Base-by-base conservation (phyloP, 2,888 invertebrate genomes). In the Ferdinandea cuprea region DNA sequence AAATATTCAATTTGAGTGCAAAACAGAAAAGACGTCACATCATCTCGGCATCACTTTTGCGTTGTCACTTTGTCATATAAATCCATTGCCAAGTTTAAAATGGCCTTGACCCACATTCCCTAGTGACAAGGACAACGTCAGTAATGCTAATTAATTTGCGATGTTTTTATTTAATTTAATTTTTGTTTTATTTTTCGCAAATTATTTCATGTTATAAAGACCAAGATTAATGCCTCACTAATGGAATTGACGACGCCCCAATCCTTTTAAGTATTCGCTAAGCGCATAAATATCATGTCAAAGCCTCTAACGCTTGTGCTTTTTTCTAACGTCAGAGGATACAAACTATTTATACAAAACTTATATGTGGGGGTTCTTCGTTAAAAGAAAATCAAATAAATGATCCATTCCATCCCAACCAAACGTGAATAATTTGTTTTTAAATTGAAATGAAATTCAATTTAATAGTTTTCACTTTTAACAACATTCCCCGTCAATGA, bases 71-170 rank as follows among this genome's bases (percentile, higher is more conserved):
- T 25, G 50, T 81, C 59, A 58, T 28, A 21, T 58, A 17, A 66
- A 72, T 50, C 28, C 19, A 35, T 13, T 28, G 54, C 52, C 72
- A 56, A 78, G 35, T 68, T 46, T 48, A 19, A 73, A 86, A 86
- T 88, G 88, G 85, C 88, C 88, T 88, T 88, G 88, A 88, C 88
- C 88, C 85, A 88, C 28, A 58, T 83, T 78, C 52, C 25, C 7
- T 13, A 54, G 30, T n/a, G 32, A 61, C 68, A 78, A 71, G 28
- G 52, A 63, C 56, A 44, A 56, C 28, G 68, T 50, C 63, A 66
- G 78, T 83, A 78, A 78, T 35, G 68, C 58, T 40, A 83, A 83
- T 77, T 72, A 71, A 83, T 83, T 72, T 21, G 42, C 42, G 42
- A 65, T 44, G 54, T 40, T 52, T 21, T 37, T 32, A 15, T 32